Evolutionary conservation across 2,797 vertebrate species (phyloP).

Genomic region (Argya squamiceps): DNA sequence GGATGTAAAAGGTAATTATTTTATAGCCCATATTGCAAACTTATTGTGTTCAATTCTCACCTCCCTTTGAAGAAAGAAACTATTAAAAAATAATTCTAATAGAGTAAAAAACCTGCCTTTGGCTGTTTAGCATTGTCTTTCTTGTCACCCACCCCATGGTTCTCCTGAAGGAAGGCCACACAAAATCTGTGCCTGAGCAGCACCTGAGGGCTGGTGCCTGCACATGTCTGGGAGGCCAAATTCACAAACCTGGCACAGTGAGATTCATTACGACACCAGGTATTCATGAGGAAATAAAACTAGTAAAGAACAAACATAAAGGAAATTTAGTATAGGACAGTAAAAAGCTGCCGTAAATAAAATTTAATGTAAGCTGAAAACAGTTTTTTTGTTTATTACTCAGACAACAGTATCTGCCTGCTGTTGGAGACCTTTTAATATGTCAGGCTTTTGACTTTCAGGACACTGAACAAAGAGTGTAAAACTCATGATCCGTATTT

Average conservation of each 20-base stretch:
- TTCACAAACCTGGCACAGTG: not conserved
- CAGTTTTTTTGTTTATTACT: not conserved
- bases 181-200: not conserved
- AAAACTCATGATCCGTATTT: not conserved
- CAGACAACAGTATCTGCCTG: not conserved
- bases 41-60: not conserved
- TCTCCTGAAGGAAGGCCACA: not conserved
- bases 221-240: not conserved
- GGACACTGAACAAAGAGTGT: not conserved
- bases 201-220: not conserved
- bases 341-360: not conserved
- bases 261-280: not conserved
- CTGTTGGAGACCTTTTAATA: not conserved
- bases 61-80: not conserved
- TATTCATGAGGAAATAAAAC: not conserved
- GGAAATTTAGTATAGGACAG: not conserved
- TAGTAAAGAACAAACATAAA: not conserved
- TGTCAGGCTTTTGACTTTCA: not conserved
- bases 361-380: not conserved
- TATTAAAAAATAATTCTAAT: not conserved
- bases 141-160: not conserved
- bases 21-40: not conserved
- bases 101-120: not conserved
- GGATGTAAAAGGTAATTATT: not conserved
- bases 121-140: not conserved